Evolutionary conservation across 1,140 invertebrate genomes (phyloP), one percentile per base, ranked within the genome.

Genomic region (Ostrea edulis): DNA sequence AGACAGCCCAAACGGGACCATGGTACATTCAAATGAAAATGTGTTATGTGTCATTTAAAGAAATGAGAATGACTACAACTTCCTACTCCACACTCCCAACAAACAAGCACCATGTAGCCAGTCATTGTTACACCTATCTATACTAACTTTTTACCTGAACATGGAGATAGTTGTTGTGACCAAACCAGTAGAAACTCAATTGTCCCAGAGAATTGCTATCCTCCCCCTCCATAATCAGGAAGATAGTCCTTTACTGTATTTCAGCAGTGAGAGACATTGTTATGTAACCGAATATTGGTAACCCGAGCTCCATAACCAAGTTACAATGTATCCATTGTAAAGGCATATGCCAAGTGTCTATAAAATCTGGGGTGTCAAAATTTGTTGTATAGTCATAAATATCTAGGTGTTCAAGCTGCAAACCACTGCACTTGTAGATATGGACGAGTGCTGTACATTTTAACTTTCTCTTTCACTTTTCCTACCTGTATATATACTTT

Each of bases 171-270:
- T 29, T 25, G 25, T 25, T 12, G 17, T 25, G 29, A 12, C 68
- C 29, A 35, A 35, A 77, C 68, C 68, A 77, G 25, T 77, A 77
- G 29, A 77, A 77, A 77, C 68, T 77, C 25, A 77, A 14, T 25
- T 77, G 68, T 29, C 25, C 68, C 22, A 35, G 25, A 12, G 55
- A 62, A 17, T 17, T 17, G 8, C 68, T 35, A 2, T 17, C 25
- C 8, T 29, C 9, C 68, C 11, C 68, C 68, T 29, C 25, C 68
- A 77, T 77, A 14, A 14, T 44, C 12, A 77, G 14, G 11, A 25
- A 29, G 25, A 12, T 12, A 77, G 12, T 14, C 29, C 9, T 14
- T 25, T 4, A 14, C 22, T 25, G 35, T 77, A 25, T 29, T 35
- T 29, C 25, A 35, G 12, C 68, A 62, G 25, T 44, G 11, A 77